Conservation (phyloP, 1,140 invertebrate species). For the Lepeophtheirus salmonis region DNA sequence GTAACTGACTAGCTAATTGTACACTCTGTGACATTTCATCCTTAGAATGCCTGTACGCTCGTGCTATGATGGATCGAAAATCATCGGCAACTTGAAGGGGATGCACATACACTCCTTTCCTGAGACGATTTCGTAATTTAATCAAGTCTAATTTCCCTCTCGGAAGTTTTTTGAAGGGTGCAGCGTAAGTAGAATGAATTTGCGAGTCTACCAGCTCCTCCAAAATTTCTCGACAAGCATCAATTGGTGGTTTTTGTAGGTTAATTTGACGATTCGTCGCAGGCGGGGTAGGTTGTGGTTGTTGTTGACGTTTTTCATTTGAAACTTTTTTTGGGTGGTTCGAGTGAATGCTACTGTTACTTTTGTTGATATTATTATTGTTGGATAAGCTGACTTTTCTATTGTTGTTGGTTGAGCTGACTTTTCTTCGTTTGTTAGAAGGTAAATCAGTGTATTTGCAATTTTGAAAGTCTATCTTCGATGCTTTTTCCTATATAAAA, state of each 20-base stretch:
- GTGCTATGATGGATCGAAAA: not conserved
- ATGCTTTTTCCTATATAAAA: not conserved
- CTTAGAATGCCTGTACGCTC: not conserved
- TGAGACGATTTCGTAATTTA: not conserved
- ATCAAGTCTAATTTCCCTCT: not conserved
- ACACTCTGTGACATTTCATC: not conserved
- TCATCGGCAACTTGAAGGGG: not conserved
- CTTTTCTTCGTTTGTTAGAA: not conserved
- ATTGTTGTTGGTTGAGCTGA: not conserved
- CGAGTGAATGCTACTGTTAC: no score
- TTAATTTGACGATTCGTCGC: not conserved
- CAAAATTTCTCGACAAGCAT: not conserved
- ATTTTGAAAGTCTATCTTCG: not conserved
- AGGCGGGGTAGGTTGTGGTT: not conserved
- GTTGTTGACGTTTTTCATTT: no score
- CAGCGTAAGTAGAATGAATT: not conserved
- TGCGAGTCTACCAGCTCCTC: not conserved
- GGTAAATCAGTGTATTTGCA: not conserved
- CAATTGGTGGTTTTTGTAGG: not conserved
- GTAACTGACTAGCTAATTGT: not conserved
- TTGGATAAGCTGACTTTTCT: no score
- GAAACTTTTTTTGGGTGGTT: not conserved
- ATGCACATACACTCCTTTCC: not conserved
- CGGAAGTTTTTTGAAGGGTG: not conserved
- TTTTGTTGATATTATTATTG: not conserved